Evolutionary conservation across 2,888 invertebrate genomes (phyloP), one percentile per base, ranked within the genome.

Genomic region (Pterostichus madidus): DNA sequence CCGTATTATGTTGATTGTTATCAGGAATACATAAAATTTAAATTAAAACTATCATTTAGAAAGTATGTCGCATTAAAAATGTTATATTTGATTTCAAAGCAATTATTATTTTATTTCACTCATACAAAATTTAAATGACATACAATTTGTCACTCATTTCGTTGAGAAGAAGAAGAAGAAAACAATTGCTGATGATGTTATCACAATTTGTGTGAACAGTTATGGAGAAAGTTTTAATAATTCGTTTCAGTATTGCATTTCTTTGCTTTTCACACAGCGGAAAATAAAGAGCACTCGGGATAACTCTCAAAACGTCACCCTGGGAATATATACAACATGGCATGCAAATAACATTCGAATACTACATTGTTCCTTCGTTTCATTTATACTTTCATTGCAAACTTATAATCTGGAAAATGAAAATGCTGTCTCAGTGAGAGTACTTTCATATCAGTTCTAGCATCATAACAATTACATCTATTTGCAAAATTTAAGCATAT

Each of bases 191-290:
- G 10, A 39, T 24, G 75, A 75, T 75, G 49, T 13, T 75, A 75
- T 75, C 75, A 5, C 5, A 15, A 24, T 52, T 52, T 75, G 15
- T 73, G 44, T 73, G 44, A 73, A 73, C 17, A n/a, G 13, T 49
- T 49, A 77, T 44, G 17, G 78, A 78, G 78, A 78, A 78, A 78
- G 78, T 78, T n/a, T n/a, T 78, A 44, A 78, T 78, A 44, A 59
- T 78, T 78, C 59, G 59, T 78, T 78, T 78, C 46, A 24, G 8
- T 61, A 39, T 56, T 35, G 17, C 35, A 39, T 39, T 78, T 53
- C 53, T 76, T 73, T 39, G 35, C 32, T 76, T 53, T 78, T 61
- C 78, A 59, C 76, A 77, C 44, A 56, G 77, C 2, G 24, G 31
- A 39, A 44, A 56, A 56, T 78, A 59, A 78, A 61, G 7, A 78